Conservation (phyloP, 2,888 invertebrate genomes). For the Apodemia mormo region DNA sequence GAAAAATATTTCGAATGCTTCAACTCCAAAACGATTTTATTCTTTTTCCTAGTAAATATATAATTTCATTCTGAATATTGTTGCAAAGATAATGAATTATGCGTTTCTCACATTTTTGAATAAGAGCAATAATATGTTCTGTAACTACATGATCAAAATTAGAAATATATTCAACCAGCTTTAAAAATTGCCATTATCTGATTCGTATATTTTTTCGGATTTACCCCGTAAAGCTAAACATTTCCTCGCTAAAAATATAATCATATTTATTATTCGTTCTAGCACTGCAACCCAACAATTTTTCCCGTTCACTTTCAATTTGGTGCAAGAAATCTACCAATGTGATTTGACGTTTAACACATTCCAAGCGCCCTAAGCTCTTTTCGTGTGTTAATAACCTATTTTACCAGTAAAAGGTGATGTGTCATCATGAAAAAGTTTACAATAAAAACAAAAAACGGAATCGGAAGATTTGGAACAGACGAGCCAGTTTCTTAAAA, state of each 20-base stretch:
- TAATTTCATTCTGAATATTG: slow-evolving; percentile 18
- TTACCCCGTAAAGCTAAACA: slow-evolving; percentile 21
- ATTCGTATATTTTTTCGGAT: not conserved
- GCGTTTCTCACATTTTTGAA: slow-evolving; percentile 18
- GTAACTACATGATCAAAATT: slow-evolving; percentile 23
- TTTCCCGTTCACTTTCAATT: slow-evolving; percentile 26
- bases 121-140: slow-evolving; percentile 22
- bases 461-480: too few relatives aligned
- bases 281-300: slow-evolving; percentile 27
- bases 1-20: slow-evolving; percentile 27
- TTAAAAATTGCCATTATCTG: slow-evolving; percentile 24
- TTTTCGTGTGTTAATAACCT: too few relatives aligned
- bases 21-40: slow-evolving; percentile 19
- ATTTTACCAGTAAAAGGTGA: too few relatives aligned
- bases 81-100: slow-evolving; percentile 22
- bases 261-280: slow-evolving; percentile 29
- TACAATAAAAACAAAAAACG: too few relatives aligned
- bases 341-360: too few relatives aligned
- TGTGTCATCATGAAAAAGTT: too few relatives aligned
- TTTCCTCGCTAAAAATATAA: slow-evolving; percentile 1
- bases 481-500: too few relatives aligned
- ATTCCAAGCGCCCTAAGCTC: too few relatives aligned
- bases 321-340: not conserved
- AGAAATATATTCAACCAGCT: not conserved
- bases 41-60: slow-evolving; percentile 19